Conservation (phyloP, 2,797 vertebrate genomes). For the Moxostoma hubbsi region DNA sequence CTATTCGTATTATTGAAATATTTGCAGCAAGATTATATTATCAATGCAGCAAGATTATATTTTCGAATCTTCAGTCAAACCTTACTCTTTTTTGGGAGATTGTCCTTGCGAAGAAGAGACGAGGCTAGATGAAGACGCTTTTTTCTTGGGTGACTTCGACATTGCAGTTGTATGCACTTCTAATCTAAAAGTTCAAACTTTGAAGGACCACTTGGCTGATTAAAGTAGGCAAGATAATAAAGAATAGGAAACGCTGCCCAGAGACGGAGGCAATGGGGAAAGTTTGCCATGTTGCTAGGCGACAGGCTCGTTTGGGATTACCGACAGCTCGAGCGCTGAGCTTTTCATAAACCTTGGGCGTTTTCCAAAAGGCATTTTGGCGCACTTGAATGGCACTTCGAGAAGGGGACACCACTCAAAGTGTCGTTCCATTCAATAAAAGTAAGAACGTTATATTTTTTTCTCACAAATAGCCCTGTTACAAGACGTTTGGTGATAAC, state of each 20-base stretch:
- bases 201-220: conserved; percentile 5
- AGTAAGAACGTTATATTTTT: too few relatives aligned
- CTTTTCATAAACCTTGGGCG: neutral
- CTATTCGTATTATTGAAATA: neutral
- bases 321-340: conserved; percentile 34
- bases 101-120: conserved; percentile 66
- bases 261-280: conserved; percentile 22
- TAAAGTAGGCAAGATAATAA: neutral
- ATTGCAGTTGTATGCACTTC: conserved; percentile 58
- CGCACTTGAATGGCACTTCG: too few relatives aligned
- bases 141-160: conserved; percentile 74
- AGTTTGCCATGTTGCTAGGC: conserved; percentile 72
- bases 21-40: neutral
- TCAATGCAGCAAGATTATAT: neutral
- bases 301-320: conserved; percentile 49
- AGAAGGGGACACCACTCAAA: too few relatives aligned
- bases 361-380: too few relatives aligned
- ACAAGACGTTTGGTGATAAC: too few relatives aligned
- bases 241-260: conserved; percentile 1
- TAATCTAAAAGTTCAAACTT: conserved; percentile 18
- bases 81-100: conserved; percentile 74
- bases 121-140: conserved; percentile 67
- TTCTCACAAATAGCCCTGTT: too few relatives aligned
- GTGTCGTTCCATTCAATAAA: too few relatives aligned
- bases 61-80: conserved; percentile 24